Conservation (phyloP, 1,140 invertebrate species). For the Bactericera cockerelli region DNA sequence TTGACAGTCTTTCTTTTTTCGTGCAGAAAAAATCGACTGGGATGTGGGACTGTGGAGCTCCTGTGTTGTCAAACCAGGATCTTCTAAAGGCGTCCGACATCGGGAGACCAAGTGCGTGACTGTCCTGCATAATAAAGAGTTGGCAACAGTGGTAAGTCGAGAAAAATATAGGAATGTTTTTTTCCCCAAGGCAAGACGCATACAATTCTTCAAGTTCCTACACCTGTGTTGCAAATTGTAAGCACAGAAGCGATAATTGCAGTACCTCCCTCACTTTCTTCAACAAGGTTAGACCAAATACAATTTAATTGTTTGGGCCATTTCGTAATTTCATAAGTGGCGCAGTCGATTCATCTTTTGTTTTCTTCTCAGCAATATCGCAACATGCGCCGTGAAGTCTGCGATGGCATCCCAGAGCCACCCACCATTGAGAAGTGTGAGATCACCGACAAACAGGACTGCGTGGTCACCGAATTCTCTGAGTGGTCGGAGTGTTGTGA, state of each 20-base stretch:
- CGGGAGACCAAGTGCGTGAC: neutral
- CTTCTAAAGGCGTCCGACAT: neutral
- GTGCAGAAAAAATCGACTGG: conserved; percentile 4
- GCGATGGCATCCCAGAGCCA: conserved; percentile 18
- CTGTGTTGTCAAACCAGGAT: neutral
- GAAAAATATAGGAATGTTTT: neutral
- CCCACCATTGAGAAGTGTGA: conserved; percentile 23
- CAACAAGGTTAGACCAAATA: too few relatives aligned
- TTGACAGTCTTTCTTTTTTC: too few relatives aligned
- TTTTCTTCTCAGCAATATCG: neutral
- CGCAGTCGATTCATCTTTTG: too few relatives aligned
- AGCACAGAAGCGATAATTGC: too few relatives aligned
- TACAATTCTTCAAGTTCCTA: too few relatives aligned
- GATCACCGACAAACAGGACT: conserved; percentile 25
- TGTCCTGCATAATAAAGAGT: neutral
- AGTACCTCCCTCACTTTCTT: too few relatives aligned
- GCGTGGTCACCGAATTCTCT: conserved; percentile 26
- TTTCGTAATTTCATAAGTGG: too few relatives aligned
- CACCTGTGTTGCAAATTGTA: too few relatives aligned
- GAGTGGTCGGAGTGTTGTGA: conserved; percentile 25
- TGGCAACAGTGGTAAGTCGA: neutral
- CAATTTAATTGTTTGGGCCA: too few relatives aligned
- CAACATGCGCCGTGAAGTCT: neutral
- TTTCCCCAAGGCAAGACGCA: too few relatives aligned
- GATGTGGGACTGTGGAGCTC: neutral